Evolutionary conservation across 2,888 invertebrate species (phyloP).

Genomic region (Slavum lentiscoides): DNA sequence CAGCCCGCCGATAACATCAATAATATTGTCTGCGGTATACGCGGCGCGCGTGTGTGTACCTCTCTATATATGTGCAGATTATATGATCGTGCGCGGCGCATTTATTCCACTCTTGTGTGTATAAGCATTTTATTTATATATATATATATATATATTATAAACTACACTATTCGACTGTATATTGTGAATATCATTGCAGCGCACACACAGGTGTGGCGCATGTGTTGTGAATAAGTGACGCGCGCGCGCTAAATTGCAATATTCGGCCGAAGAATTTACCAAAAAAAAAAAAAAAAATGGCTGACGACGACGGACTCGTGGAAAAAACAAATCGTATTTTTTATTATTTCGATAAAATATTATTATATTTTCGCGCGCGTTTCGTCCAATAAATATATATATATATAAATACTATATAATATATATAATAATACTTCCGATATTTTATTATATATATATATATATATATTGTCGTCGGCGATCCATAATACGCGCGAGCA

Average conservation of each 20-base stretch:
- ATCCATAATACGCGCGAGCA: too few relatives aligned
- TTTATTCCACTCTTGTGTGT: not conserved
- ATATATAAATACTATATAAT: too few relatives aligned
- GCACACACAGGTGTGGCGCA: conserved; percentile 43
- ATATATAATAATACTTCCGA: too few relatives aligned
- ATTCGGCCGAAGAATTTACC: conserved; percentile 16
- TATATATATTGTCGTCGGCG: too few relatives aligned
- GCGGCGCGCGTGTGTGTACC: not conserved
- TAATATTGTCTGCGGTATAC: not conserved
- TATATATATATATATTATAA: not conserved
- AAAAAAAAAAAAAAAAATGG: conserved; percentile 14
- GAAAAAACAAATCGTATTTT: conserved; percentile 27
- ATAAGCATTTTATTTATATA: not conserved
- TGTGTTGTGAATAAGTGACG: not conserved
- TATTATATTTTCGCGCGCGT: not conserved
- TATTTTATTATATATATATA: too few relatives aligned
- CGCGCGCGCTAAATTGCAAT: not conserved
- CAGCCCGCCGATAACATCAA: not conserved
- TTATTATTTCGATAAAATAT: not conserved
- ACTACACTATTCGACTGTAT: too few relatives aligned
- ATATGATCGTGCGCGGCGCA: not conserved
- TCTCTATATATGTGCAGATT: too few relatives aligned
- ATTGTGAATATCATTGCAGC: conserved; percentile 2
- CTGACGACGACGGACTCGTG: conserved; percentile 3
- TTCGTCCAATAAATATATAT: not conserved